Percentiles rank a stretch among this genome's conserved stretches.
phyloP scores from a whole-genome alignment of 2,797 vertebrate species.

The Scleropages formosus region DNA sequence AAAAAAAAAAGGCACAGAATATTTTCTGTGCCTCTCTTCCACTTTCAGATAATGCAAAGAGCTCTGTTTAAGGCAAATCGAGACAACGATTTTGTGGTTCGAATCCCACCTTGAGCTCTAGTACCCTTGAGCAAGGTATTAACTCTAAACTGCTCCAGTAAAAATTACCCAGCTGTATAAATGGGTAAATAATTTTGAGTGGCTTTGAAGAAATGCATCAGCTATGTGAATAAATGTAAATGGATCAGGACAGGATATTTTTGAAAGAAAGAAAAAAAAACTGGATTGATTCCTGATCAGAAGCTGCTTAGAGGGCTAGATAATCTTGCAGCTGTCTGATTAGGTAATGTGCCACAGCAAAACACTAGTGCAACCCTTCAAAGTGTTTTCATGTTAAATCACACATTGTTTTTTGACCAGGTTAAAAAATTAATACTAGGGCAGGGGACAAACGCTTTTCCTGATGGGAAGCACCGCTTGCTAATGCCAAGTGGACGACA shows the following conservation, averaged over 20 bases:
- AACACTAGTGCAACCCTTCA: not conserved
- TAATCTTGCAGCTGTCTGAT: not conserved
- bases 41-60: not conserved
- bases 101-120: too few relatives aligned
- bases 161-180: too few relatives aligned
- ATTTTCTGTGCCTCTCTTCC: not conserved
- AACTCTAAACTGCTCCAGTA: too few relatives aligned
- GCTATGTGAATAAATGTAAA: not conserved
- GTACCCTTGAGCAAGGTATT: too few relatives aligned
- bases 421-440: not conserved
- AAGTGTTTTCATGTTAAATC: slow-evolving; percentile 4
- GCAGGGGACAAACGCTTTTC: not conserved
- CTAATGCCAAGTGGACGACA: not conserved
- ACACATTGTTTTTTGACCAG: not conserved
- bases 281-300: not conserved
- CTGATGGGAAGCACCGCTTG: not conserved
- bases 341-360: not conserved
- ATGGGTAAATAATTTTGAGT: too few relatives aligned
- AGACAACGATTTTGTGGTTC: not conserved
- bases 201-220: too few relatives aligned
- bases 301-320: not conserved
- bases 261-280: too few relatives aligned
- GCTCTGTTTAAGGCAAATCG: not conserved
- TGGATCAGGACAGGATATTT: slow-evolving; percentile 2
- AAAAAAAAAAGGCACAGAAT: not conserved